Evolutionary conservation across 1,140 invertebrate species (phyloP).

Genomic region (Cardiocondyla obscurior): DNA sequence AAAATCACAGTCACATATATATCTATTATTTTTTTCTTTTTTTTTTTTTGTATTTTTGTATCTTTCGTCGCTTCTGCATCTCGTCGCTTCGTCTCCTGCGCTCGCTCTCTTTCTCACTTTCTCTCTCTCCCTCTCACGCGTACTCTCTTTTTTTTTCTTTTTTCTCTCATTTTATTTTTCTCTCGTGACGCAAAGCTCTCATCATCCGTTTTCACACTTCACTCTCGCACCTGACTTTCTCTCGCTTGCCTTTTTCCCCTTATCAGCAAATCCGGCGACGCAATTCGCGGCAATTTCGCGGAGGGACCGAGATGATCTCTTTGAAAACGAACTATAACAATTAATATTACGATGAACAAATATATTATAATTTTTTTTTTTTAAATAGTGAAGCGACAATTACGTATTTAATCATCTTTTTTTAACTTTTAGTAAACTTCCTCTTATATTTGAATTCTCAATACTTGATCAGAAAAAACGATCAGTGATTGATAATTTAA

Average conservation of each 20-base stretch:
- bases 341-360: background rate
- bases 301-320: background rate
- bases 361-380: background rate
- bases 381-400: background rate
- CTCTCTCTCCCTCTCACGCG: constrained; percentile 43
- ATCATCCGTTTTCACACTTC: constrained; percentile 35
- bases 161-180: constrained; percentile 52
- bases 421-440: background rate
- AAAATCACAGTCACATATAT: constrained; percentile 73
- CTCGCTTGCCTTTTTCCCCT: background rate
- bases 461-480: background rate
- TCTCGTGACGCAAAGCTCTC: constrained; percentile 42
- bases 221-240: background rate
- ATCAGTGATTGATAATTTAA: background rate
- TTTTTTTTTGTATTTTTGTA: constrained; percentile 49
- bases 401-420: background rate
- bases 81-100: constrained; percentile 25
- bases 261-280: background rate
- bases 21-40: constrained; percentile 64
- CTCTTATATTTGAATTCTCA: too few species aligned
- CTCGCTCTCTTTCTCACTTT: constrained; percentile 50
- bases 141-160: too few species aligned
- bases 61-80: constrained; percentile 28
- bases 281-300: constrained; percentile 50
- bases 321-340: background rate